Evolutionary conservation across 2,888 invertebrate species (phyloP).

Genomic region (Strigamia crassipes): DNA sequence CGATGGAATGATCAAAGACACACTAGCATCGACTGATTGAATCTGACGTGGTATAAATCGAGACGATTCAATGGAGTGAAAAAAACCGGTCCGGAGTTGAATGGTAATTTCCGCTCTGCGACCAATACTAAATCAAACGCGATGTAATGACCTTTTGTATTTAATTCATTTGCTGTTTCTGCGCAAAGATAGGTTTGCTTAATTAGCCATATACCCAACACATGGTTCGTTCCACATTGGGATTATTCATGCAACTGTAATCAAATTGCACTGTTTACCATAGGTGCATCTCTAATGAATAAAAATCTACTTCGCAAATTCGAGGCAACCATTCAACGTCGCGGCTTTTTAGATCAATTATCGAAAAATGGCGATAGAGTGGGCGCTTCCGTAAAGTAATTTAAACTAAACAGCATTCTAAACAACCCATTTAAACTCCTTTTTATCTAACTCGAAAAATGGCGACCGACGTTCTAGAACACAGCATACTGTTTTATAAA

Average conservation of each 20-base stretch:
- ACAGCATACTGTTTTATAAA: too few relatives aligned
- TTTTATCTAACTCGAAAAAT: too few relatives aligned
- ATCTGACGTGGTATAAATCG: neutral
- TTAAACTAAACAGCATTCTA: too few relatives aligned
- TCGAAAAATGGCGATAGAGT: too few relatives aligned
- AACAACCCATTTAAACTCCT: too few relatives aligned
- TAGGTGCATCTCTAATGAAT: neutral
- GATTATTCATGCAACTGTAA: slow-evolving; percentile 17
- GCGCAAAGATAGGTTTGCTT: slow-evolving; percentile 20
- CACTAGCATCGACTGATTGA: slow-evolving; percentile 4
- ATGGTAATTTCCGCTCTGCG: slow-evolving; percentile 20
- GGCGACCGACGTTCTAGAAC: too few relatives aligned
- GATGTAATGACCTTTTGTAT: slow-evolving; percentile 12
- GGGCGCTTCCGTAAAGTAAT: too few relatives aligned
- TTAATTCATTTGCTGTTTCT: neutral
- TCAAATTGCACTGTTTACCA: slow-evolving; percentile 16
- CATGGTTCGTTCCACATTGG: neutral
- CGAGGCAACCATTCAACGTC: neutral
- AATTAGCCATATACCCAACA: neutral
- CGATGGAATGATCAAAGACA: slow-evolving; percentile 17
- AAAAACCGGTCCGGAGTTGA: neutral
- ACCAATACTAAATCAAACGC: slow-evolving; percentile 15
- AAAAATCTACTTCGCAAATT: neutral
- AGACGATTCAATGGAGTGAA: neutral
- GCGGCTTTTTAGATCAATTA: neutral